Evolutionary conservation across 2,888 invertebrate genomes (phyloP).

Genomic region (Timandra comae): DNA sequence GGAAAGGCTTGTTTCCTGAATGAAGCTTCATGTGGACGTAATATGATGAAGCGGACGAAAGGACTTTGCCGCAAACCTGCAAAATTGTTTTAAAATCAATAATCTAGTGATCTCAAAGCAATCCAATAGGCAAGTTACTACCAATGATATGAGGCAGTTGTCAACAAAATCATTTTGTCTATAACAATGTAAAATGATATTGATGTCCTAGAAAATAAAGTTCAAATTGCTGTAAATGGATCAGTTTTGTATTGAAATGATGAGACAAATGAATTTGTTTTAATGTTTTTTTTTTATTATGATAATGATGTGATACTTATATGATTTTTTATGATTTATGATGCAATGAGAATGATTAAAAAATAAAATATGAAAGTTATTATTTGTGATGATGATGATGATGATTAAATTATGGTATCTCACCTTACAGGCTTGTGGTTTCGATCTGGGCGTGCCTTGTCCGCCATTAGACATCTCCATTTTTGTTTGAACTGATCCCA

Average conservation of each 20-base stretch:
- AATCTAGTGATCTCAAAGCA: conserved; percentile 7
- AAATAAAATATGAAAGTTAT: too few relatives aligned
- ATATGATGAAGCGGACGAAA: conserved; percentile 86
- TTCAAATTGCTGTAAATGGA: too few relatives aligned
- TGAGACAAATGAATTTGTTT: too few relatives aligned
- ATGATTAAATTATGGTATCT: too few relatives aligned
- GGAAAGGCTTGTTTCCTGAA: conserved; percentile 87
- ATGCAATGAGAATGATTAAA: too few relatives aligned
- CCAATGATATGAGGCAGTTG: conserved; percentile 8
- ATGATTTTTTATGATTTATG: too few relatives aligned
- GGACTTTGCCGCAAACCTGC: conserved; percentile 83
- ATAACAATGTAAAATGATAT: not conserved
- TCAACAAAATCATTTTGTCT: conserved; percentile 23
- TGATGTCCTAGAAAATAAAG: too few relatives aligned
- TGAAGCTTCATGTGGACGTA: conserved; percentile 90
- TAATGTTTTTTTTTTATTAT: too few relatives aligned
- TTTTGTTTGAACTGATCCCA: conserved; percentile 71
- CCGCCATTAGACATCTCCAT: conserved; percentile 64
- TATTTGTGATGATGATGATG: too few relatives aligned
- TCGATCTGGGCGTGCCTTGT: conserved; percentile 74
- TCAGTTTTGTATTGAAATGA: too few relatives aligned
- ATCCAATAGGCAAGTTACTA: too few relatives aligned
- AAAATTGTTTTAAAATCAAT: conserved; percentile 20
- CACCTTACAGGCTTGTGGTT: conserved; percentile 85
- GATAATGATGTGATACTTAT: too few relatives aligned